These are phyloP conservation scores for Cavia aperea DNA, from an alignment of 2,113 vertebrate species.

Conservation along the genomic window DNA sequence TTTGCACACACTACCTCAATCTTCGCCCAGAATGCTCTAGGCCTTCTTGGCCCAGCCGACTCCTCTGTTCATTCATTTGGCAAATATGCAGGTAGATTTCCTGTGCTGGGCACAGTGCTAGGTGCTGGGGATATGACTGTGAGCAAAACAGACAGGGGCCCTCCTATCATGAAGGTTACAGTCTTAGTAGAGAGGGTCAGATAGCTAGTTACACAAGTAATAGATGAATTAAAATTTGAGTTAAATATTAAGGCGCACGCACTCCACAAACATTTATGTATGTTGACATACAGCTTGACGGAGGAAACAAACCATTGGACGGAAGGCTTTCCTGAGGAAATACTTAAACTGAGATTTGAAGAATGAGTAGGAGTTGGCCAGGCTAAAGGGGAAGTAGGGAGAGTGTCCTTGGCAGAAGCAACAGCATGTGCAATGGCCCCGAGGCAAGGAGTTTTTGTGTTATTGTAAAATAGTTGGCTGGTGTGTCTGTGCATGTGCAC, in stretches of 20 bases:
- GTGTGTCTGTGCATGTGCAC: background rate
- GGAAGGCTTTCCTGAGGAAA: conserved; percentile 23
- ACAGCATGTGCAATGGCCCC: background rate
- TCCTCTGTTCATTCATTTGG: background rate
- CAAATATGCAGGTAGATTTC: background rate
- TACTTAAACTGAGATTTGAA: conserved; percentile 14
- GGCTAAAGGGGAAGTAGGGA: background rate
- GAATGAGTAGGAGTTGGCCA: conserved; percentile 20
- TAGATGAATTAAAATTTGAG: conserved; percentile 3
- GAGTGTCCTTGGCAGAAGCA: conserved; percentile 9
- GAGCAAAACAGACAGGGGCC: background rate
- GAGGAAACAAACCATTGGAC: background rate
- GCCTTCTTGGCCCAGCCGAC: background rate
- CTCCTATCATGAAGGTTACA: background rate
- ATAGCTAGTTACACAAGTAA: background rate
- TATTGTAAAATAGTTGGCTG: conserved; percentile 24
- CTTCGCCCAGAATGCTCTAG: background rate
- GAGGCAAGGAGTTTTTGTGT: conserved; percentile 32
- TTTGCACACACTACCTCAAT: background rate
- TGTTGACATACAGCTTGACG: background rate
- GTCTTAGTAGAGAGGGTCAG: background rate
- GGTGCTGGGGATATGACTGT: background rate
- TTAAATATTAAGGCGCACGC: background rate
- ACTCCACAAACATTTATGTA: background rate
- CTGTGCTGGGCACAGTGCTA: background rate